Evolutionary conservation across 2,113 vertebrate species (phyloP).

Genomic region (Camelus bactrianus): DNA sequence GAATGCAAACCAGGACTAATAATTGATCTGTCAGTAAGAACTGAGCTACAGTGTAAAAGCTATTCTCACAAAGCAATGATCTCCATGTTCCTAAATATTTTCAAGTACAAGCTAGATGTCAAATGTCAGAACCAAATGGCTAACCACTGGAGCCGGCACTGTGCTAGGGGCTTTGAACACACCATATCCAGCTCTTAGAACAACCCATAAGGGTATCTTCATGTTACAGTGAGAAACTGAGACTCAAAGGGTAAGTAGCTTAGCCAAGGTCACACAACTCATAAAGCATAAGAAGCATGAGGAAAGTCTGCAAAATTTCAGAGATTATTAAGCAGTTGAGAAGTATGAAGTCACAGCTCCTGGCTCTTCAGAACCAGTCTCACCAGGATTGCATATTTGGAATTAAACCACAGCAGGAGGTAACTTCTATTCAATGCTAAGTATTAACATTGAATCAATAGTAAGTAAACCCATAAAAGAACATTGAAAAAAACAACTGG

Average conservation of each 20-base stretch:
- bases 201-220: neutral
- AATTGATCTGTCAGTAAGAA: neutral
- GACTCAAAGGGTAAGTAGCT: neutral
- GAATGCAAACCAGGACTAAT: neutral
- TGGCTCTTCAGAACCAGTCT: neutral
- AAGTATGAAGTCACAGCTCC: neutral
- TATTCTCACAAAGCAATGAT: neutral
- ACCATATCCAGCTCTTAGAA: neutral
- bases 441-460: neutral
- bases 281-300: neutral
- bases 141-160: neutral
- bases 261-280: neutral
- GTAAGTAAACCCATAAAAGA: neutral
- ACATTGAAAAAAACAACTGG: neutral
- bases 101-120: neutral
- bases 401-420: slow-evolving; percentile 11
- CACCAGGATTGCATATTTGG: neutral
- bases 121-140: neutral
- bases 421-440: neutral
- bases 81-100: neutral
- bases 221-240: neutral
- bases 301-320: neutral
- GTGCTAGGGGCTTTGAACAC: neutral
- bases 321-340: neutral
- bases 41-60: neutral